A percentile compares a stretch with the other conserved stretches of the same genome.
phyloP scores from a whole-genome alignment of 2,113 vertebrate genomes.

The Eptesicus fuscus region DNA sequence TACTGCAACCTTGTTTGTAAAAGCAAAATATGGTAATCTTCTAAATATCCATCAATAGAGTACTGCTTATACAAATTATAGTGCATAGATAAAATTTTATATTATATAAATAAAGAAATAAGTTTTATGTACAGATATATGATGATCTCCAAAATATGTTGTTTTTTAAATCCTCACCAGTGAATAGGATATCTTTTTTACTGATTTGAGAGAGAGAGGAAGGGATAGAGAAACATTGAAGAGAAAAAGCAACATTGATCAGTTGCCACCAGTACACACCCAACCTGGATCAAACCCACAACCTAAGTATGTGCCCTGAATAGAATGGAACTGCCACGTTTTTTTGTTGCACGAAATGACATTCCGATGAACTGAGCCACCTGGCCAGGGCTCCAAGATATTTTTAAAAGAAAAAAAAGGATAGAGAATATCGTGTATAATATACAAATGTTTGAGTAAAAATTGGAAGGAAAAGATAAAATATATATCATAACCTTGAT shows the following conservation, averaged over 20 bases:
- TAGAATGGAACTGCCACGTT: neutral
- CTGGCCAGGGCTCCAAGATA: neutral
- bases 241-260: neutral
- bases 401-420: neutral
- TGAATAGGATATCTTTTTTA: neutral
- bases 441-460: neutral
- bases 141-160: neutral
- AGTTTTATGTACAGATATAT: neutral
- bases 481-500: neutral
- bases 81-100: neutral
- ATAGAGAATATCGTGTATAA: neutral
- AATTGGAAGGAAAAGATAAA: neutral
- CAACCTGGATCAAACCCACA: neutral
- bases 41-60: neutral
- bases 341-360: neutral
- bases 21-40: neutral
- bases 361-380: neutral
- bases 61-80: neutral
- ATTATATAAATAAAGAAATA: conserved; percentile 11
- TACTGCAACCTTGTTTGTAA: neutral
- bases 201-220: neutral
- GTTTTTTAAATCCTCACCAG: neutral
- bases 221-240: neutral
- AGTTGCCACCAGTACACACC: too few relatives aligned
- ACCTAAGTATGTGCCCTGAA: neutral